Conservation (phyloP, 2,888 invertebrate species). For the Chaetogeoica ovagalla region DNA sequence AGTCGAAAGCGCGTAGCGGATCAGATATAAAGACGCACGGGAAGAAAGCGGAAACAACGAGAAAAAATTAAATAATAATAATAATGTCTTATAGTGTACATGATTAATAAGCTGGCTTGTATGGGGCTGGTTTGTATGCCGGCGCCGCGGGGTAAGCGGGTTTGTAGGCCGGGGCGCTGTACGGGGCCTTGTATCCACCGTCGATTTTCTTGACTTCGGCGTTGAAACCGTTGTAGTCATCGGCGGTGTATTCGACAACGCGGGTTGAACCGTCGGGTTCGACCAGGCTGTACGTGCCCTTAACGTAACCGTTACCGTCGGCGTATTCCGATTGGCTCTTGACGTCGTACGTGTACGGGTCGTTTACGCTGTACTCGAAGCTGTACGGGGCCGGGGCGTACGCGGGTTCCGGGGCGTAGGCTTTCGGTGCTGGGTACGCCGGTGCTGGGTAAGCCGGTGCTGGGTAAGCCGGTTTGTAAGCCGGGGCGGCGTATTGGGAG, state of each 20-base stretch:
- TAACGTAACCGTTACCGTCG: conserved; percentile 54
- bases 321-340: conserved; percentile 51
- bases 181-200: conserved; percentile 54
- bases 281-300: conserved; percentile 47
- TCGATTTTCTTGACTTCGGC: conserved; percentile 53
- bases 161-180: conserved; percentile 47
- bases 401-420: conserved; percentile 44
- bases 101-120: conserved; percentile 43
- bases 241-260: conserved; percentile 53
- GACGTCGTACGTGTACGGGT: conserved; percentile 50
- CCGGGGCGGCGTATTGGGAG: conserved; percentile 55
- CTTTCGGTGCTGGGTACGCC: conserved; percentile 42
- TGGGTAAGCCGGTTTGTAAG: conserved; percentile 40
- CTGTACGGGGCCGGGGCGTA: conserved; percentile 45
- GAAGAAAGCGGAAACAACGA: neutral
- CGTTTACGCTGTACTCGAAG: conserved; percentile 52
- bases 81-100: too few species aligned
- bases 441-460: conserved; percentile 49
- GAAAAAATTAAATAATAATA: neutral
- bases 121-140: conserved; percentile 43
- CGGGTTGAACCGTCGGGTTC: conserved; percentile 52
- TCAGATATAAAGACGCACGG: neutral
- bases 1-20: neutral
- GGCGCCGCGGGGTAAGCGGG: conserved; percentile 38
- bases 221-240: conserved; percentile 54